Evolutionary conservation across 2,113 vertebrate species (phyloP).

Genomic region (Bubo scandiacus): DNA sequence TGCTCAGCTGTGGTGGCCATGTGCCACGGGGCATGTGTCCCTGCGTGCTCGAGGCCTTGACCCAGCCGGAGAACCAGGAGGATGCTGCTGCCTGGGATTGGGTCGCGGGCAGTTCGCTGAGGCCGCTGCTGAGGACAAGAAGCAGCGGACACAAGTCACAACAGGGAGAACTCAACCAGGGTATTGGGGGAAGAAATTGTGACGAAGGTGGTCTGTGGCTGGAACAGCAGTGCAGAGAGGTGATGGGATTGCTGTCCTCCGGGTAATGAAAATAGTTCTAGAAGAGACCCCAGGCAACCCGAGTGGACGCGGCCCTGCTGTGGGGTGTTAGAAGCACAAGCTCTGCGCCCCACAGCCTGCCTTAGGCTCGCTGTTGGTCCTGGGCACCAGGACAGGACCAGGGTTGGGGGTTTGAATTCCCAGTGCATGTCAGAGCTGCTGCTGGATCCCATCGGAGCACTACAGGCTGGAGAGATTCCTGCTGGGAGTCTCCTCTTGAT

Average conservation of each 20-base stretch:
- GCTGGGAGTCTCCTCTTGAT: background rate
- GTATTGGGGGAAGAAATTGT: too few species aligned
- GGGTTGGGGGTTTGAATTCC: background rate
- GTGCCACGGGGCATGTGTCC: background rate
- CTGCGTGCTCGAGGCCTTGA: accelerated
- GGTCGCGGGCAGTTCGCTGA: accelerated
- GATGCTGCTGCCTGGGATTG: background rate
- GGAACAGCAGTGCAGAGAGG: background rate
- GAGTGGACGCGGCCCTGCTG: background rate
- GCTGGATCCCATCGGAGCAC: background rate
- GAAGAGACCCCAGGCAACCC: background rate
- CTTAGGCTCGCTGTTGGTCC: accelerated
- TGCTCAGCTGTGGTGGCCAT: accelerated
- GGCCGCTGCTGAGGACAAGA: background rate
- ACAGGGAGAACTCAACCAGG: background rate
- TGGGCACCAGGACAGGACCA: background rate
- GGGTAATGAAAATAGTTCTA: background rate
- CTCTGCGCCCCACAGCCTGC: background rate
- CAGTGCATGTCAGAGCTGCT: background rate
- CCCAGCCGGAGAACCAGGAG: background rate
- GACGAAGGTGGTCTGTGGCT: too few species aligned
- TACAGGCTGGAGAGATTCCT: background rate
- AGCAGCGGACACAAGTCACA: background rate
- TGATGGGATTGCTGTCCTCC: background rate
- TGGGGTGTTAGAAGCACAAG: background rate